A percentile compares a stretch with the other conserved stretches of the same genome.
Evolutionary conservation across 2,888 invertebrate genomes (phyloP).

Genomic region (Lasiommata megera): DNA sequence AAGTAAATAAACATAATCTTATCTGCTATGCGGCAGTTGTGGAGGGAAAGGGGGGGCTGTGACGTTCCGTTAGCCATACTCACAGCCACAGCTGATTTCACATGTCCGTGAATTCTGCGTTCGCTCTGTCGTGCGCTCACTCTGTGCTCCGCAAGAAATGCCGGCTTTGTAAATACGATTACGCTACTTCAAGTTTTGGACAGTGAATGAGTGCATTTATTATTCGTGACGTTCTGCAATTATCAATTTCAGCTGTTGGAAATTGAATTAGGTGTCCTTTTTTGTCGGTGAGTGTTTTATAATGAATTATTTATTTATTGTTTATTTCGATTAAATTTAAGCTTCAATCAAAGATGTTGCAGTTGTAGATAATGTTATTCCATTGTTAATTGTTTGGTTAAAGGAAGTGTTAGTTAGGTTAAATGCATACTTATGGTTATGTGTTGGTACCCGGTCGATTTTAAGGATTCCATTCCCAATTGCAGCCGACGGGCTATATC

Average conservation of each 20-base stretch:
- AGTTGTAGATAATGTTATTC: not conserved
- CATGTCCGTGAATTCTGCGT: constrained; percentile 50
- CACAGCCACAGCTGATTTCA: constrained; percentile 74
- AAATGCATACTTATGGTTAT: no score
- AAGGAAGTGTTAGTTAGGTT: no score
- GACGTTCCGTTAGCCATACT: constrained; percentile 40
- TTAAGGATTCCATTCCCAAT: no score
- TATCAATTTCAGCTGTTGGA: constrained; percentile 18
- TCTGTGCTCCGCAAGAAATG: constrained; percentile 49
- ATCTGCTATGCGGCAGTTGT: constrained; percentile 48
- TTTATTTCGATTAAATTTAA: not conserved
- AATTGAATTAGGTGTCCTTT: constrained; percentile 1
- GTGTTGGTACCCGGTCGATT: no score
- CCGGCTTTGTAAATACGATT: constrained; percentile 51
- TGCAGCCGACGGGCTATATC: no score
- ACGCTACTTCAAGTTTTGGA: constrained; percentile 18
- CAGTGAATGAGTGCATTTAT: constrained; percentile 28
- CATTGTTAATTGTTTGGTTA: no score
- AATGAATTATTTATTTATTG: not conserved
- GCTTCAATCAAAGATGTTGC: not conserved
- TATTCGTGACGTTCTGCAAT: constrained; percentile 22
- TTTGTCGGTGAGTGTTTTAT: constrained; percentile 23
- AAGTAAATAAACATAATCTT: constrained; percentile 59
- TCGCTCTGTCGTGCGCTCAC: constrained; percentile 50
- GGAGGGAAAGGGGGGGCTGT: constrained; percentile 43